These are phyloP conservation scores for Spea multiplicata DNA, from an alignment of 2,113 vertebrate species.

Conservation along the genomic window DNA sequence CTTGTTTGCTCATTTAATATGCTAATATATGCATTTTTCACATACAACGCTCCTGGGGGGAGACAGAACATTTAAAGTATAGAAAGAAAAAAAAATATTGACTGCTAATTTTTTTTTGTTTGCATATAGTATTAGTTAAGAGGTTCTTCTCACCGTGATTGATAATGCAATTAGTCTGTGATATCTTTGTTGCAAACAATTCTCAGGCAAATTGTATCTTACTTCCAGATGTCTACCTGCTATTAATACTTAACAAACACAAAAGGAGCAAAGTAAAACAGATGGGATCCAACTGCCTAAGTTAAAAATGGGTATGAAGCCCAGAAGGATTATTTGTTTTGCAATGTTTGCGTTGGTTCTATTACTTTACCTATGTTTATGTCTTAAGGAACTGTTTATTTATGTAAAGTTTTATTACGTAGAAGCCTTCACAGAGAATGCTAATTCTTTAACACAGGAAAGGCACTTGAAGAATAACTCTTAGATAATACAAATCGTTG, in stretches of 20 bases:
- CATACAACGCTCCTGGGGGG: background rate
- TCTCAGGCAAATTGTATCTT: conserved; percentile 43
- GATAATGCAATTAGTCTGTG: conserved; percentile 44
- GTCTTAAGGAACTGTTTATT: conserved; percentile 30
- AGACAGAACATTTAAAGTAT: conserved; percentile 7
- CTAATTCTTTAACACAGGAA: background rate
- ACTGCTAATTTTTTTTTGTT: conserved; percentile 8
- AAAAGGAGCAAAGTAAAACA: conserved; percentile 32
- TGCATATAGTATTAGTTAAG: conserved; percentile 19
- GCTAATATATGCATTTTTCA: conserved; percentile 37
- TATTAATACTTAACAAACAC: conserved; percentile 45
- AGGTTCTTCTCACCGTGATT: conserved; percentile 42
- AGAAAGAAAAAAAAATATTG: conserved; percentile 35
- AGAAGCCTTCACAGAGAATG: conserved; percentile 9
- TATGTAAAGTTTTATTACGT: conserved; percentile 10
- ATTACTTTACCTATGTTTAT: conserved; percentile 36
- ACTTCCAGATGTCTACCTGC: conserved; percentile 44
- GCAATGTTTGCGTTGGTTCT: conserved; percentile 37
- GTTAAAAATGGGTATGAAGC: conserved; percentile 37
- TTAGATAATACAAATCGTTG: too few relatives aligned
- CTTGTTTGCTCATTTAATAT: conserved; percentile 38
- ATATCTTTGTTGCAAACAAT: conserved; percentile 46
- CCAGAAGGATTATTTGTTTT: conserved; percentile 43
- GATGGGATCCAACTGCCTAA: conserved; percentile 38
- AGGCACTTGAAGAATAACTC: too few relatives aligned